Base-by-base conservation (phyloP, 2,888 invertebrate genomes). In the Leptarthrus brevirostris region DNA sequence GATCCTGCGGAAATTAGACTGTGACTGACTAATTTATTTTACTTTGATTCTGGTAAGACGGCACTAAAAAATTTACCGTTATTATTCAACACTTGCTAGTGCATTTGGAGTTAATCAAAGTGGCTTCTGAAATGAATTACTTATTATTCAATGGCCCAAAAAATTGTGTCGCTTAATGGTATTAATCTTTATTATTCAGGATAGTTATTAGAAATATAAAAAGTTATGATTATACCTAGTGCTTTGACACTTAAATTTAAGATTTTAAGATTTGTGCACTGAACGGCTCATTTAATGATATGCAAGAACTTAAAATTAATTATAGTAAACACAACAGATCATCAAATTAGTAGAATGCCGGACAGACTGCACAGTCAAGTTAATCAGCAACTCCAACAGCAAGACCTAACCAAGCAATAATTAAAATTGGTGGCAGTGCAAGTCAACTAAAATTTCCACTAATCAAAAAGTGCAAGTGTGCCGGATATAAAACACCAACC, bases 31-130 rank as follows among this genome's bases (percentile, higher is more conserved):
- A 73, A 77, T 78, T 76, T 58, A 77, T 71, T 78, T 76, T 76
- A 70, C 75, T 78, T 78, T 78, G 74, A 77, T 75, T 78, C 77
- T 74, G 77, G 77, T 77, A 74, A 78, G 73, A 58, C 78, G 58
- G 72, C 76, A 76, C 78, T 77, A 78, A 69, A 34, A 74, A 44
- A 53, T 71, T 75, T 75, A 34, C 49, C 72, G 66, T 47, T 49
- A 20, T 74, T 69, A 69, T 69, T 44, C 66, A 66, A 2, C 49
- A 49, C 2, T 49, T 49, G 49, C 49, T 49, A 16, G 12, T 49
- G 30, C 30, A 30, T 30, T 30, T 30, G 30, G 30, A 30, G 30
- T 30, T 30, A 30, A 30, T 30, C 30, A 30, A 30, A 30, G 12
- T n/a, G 40, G 49, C 16, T 12, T 49, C 20, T 49, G 49, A 49